A percentile compares a stretch with the other conserved stretches of the same genome.
Conservation (phyloP, 2,888 invertebrate genomes). For the Cetonia aurata region DNA sequence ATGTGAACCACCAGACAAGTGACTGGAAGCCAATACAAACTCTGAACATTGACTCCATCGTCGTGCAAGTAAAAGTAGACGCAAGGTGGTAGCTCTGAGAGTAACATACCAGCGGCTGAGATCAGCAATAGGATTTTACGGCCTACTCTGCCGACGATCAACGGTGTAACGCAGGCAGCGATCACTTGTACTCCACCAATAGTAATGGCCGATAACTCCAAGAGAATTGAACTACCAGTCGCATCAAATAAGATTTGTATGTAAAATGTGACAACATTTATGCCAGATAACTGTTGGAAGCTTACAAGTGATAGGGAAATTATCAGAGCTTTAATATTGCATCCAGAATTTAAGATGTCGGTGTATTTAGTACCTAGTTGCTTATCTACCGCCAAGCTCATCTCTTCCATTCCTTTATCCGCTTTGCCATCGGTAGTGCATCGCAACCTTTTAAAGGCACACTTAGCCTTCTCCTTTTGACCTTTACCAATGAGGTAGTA, state of each 20-base stretch:
- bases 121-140: constrained; percentile 77
- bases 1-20: constrained; percentile 78
- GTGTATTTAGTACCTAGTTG: constrained; percentile 65
- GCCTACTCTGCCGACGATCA: constrained; percentile 82
- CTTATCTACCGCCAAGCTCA: constrained; percentile 69
- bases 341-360: constrained; percentile 69
- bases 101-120: constrained; percentile 75
- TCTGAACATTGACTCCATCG: constrained; percentile 68
- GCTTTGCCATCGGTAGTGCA: constrained; percentile 73
- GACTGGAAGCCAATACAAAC: constrained; percentile 77
- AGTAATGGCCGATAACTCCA: constrained; percentile 78
- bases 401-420: constrained; percentile 74
- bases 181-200: constrained; percentile 79
- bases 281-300: constrained; percentile 87
- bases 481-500: constrained; percentile 75
- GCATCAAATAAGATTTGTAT: constrained; percentile 78
- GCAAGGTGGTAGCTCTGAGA: constrained; percentile 71
- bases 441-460: constrained; percentile 76
- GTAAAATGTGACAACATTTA: constrained; percentile 85
- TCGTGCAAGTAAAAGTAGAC: constrained; percentile 75
- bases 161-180: constrained; percentile 78
- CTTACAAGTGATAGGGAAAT: constrained; percentile 69
- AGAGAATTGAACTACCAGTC: constrained; percentile 73
- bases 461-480: constrained; percentile 68
- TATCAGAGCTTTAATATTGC: constrained; percentile 82